Evolutionary conservation across 2,113 vertebrate genomes (phyloP), one percentile per base, ranked within the genome.

Genomic region (Tenrec ecaudatus): DNA sequence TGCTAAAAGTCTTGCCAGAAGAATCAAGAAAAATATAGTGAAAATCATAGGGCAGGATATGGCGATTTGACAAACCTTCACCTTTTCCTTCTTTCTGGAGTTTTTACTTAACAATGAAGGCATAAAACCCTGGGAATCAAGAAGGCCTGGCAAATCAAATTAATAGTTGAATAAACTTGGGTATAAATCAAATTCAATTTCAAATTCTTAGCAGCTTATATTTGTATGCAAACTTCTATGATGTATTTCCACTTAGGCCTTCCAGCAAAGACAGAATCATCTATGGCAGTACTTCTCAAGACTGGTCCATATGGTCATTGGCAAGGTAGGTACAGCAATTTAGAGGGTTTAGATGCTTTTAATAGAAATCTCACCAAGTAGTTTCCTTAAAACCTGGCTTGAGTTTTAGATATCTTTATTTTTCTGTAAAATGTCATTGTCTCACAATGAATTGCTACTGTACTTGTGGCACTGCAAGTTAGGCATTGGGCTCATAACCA

Each of bases 1-100:
- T 96, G 97, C 94, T 91, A 78, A 95, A 96, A 94, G 68, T 80
- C 89, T 60, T 92, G 81, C 79, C 23, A 12, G 19, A 27, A 95
- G 86, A 97, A 96, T 86, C 0, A 10, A 73, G 76, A 4, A 60
- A 88, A 95, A 43, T 53, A 12, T 33, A 93, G 88, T 64, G 96
- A 95, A 92, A 68, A 82, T 53, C 62, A 84, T 29, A n/a, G 95
- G 95, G 81, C 1, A 90, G 86, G 64, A 80, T 83, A 12, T 36
- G 93, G 83, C 33, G 92, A 31, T 94, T 81, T 96, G 87, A 95
- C 75, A 93, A 92, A 60, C 64, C 6, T 0, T 77, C 11, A 22
- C 36, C 14, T 12, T 15, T 29, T 23, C 33, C 20, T 22, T 47
- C 22, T 62, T 43, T 31, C 23, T 88, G 40, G 40, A 90, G 47